Evolutionary conservation across 1,140 invertebrate genomes (phyloP).

Genomic region (Alviniconcha marisindica): DNA sequence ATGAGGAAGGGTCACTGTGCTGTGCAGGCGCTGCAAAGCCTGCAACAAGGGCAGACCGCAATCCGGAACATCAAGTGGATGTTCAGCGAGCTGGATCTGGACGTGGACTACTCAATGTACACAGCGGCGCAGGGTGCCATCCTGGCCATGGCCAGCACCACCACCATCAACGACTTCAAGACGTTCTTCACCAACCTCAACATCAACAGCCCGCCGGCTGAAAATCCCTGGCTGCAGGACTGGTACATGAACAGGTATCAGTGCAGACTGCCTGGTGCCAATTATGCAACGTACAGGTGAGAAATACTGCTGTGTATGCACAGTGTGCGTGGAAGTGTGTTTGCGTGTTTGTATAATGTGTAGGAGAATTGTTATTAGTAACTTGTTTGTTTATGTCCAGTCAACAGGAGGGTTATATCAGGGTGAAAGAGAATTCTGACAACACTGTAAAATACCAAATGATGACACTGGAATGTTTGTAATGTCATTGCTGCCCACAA

Average conservation of each 20-base stretch:
- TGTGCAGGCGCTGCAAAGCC: conserved; percentile 29
- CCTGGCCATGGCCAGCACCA: conserved; percentile 54
- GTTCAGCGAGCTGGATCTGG: conserved; percentile 55
- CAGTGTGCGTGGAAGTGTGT: no score
- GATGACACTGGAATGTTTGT: no score
- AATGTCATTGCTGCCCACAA: no score
- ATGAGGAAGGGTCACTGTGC: no score
- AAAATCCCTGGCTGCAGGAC: conserved; percentile 75
- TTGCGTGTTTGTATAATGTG: no score
- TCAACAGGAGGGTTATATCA: no score
- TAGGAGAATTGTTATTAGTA: no score
- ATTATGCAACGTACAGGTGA: conserved; percentile 21
- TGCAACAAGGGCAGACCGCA: conserved; percentile 36
- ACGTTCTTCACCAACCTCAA: conserved; percentile 68
- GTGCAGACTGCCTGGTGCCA: conserved; percentile 51
- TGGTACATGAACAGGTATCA: conserved; percentile 71
- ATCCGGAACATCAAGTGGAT: conserved; percentile 63
- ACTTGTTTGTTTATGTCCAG: no score
- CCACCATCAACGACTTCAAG: conserved; percentile 58
- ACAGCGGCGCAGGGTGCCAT: conserved; percentile 59
- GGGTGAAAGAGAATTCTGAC: no score
- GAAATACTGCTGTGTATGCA: no score
- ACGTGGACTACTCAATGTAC: conserved; percentile 46
- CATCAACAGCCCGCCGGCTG: conserved; percentile 36
- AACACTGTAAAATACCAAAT: no score